A percentile compares a stretch with the other conserved stretches of the same genome.
These are phyloP conservation scores for Cassiopea xamachana DNA, from an alignment of 30 jellyfish, hydroid and myxozoan species.

Conservation along the genomic window DNA sequence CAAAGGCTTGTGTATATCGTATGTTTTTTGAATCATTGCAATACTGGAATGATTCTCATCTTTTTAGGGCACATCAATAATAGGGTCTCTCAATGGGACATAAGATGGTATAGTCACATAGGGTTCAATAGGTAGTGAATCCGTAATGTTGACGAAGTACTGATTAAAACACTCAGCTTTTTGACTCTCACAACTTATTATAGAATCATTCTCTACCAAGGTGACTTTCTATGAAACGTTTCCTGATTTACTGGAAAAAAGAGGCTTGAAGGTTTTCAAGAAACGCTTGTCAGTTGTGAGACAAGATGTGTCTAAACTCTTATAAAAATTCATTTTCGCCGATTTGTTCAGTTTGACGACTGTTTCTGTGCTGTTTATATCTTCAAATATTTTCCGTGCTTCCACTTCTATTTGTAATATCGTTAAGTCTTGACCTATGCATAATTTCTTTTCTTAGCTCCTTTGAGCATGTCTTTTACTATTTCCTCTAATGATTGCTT, in stretches of 20 bases:
- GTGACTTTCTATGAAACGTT: not conserved
- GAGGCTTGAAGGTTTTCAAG: slow-evolving; percentile 23
- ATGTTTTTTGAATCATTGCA: not conserved
- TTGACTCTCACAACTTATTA: not conserved
- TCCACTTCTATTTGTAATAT: not conserved
- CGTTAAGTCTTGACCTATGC: not conserved
- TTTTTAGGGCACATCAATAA: slow-evolving; percentile 1
- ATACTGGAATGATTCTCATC: slow-evolving; percentile 17
- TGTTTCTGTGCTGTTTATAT: slow-evolving; percentile 22
- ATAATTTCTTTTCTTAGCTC: not conserved
- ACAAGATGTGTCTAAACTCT: not conserved
- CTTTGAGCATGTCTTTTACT: not conserved
- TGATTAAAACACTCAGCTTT: slow-evolving; percentile 12
- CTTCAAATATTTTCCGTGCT: not conserved
- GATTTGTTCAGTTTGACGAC: slow-evolving; percentile 11
- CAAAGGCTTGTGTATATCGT: not conserved
- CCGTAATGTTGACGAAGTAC: slow-evolving; percentile 26
- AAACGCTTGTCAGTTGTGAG: not conserved
- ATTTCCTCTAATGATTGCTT: not conserved
- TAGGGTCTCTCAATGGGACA: slow-evolving; percentile 33
- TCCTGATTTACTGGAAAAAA: not conserved
- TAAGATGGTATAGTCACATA: not conserved
- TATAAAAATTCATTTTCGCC: not conserved
- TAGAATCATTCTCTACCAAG: not conserved
- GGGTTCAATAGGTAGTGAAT: slow-evolving; percentile 2